phyloP scores from a whole-genome alignment of 2,888 invertebrate genomes.

The Caenorhabditis panamensis region DNA sequence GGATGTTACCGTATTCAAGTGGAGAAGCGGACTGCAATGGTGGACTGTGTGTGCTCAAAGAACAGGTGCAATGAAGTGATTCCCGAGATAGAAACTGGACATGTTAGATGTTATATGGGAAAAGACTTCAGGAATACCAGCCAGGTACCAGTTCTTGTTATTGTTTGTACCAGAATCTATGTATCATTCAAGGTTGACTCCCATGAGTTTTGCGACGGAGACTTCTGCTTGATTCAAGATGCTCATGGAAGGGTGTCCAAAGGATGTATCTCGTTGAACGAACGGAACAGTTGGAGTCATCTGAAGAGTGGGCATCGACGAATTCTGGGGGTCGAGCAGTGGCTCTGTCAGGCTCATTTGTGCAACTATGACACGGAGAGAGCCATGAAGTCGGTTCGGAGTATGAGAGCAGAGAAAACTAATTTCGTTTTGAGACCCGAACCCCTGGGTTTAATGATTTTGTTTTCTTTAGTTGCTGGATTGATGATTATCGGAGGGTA shows the following conservation, averaged over 20 bases:
- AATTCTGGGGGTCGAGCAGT: conserved; percentile 74
- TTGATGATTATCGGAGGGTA: background rate
- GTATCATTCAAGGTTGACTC: conserved; percentile 61
- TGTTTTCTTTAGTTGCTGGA: conserved; percentile 1
- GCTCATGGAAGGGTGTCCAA: conserved; percentile 56
- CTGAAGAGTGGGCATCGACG: conserved; percentile 71
- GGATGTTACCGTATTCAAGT: conserved; percentile 73
- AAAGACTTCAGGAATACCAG: conserved; percentile 60
- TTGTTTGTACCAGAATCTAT: background rate
- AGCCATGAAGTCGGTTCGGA: conserved; percentile 41
- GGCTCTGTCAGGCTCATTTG: conserved; percentile 73
- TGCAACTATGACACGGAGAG: conserved; percentile 71
- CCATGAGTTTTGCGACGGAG: conserved; percentile 71
- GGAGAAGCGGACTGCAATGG: conserved; percentile 60
- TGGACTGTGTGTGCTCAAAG: conserved; percentile 72
- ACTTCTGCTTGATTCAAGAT: conserved; percentile 72
- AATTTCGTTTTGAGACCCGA: conserved; percentile 6
- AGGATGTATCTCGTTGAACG: conserved; percentile 68
- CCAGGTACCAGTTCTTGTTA: conserved; percentile 21
- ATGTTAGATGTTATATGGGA: conserved; percentile 69
- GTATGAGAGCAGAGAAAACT: conserved; percentile 31
- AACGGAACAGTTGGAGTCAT: conserved; percentile 69
- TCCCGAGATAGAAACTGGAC: conserved; percentile 66
- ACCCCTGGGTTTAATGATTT: too few species aligned
- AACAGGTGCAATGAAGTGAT: conserved; percentile 71